These are phyloP conservation scores for Pipistrellus pipistrellus DNA, from an alignment of 2,797 vertebrate genomes.

Conservation along the genomic window DNA sequence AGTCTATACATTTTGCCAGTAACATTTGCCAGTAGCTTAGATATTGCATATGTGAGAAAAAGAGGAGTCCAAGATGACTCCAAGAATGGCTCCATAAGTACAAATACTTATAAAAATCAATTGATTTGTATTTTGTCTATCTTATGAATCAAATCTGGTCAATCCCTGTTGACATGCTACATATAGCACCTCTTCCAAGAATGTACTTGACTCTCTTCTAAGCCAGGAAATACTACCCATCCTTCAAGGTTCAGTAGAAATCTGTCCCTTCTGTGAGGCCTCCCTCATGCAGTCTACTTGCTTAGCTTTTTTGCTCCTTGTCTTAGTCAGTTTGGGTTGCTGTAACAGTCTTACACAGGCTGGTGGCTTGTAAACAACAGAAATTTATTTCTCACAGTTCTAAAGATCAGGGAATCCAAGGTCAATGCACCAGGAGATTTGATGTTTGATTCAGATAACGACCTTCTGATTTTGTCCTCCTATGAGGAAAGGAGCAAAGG, in stretches of 20 bases:
- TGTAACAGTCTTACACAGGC: neutral
- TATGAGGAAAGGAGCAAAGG: neutral
- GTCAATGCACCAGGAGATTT: neutral
- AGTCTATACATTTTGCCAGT: neutral
- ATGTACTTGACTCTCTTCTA: neutral
- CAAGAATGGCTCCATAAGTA: neutral
- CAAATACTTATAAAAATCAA: neutral
- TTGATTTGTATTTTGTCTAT: neutral
- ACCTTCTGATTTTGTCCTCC: neutral
- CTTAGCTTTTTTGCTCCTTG: neutral
- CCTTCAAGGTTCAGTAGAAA: neutral
- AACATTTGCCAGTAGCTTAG: neutral
- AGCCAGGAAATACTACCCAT: neutral
- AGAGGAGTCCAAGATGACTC: neutral
- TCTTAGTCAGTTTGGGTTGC: neutral
- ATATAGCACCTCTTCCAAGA: neutral
- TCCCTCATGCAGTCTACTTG: neutral
- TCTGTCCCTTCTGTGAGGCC: neutral
- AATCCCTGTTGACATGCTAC: neutral
- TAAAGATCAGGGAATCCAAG: neutral
- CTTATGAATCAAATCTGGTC: neutral
- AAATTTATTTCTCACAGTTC: neutral
- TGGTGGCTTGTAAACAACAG: neutral
- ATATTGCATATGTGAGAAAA: neutral
- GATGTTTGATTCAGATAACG: neutral